Percentiles rank a stretch among this genome's conserved stretches.
Evolutionary conservation across 2,888 invertebrate species (phyloP).

Genomic region (Euproctis similis): DNA sequence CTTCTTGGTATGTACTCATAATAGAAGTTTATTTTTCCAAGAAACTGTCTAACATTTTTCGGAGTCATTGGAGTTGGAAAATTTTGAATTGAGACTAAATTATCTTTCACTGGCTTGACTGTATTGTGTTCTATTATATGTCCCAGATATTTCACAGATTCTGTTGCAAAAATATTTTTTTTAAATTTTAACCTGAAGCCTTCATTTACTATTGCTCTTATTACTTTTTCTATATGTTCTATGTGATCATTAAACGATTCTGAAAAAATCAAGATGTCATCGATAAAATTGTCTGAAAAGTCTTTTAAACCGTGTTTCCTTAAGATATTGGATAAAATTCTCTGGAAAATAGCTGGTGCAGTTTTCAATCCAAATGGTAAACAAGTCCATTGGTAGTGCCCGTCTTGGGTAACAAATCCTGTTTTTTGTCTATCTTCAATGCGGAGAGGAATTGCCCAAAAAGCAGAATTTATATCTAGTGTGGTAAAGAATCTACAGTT

Average conservation of each 20-base stretch:
- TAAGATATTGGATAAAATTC: slow-evolving; percentile 20
- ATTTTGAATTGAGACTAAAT: slow-evolving; percentile 10
- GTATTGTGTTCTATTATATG: slow-evolving; percentile 16
- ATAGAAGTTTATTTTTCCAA: too few relatives aligned
- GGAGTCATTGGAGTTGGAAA: not conserved
- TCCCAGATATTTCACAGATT: slow-evolving; percentile 13
- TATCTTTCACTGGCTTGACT: slow-evolving; percentile 7
- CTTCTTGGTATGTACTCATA: too few relatives aligned
- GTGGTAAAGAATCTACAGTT: slow-evolving; percentile 11
- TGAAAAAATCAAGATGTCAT: too few relatives aligned
- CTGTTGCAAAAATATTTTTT: too few relatives aligned
- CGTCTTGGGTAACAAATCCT: too few relatives aligned
- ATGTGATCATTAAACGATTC: slow-evolving; percentile 5
- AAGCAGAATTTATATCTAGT: slow-evolving; percentile 14
- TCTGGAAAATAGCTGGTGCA: too few relatives aligned
- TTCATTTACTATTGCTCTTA: too few relatives aligned
- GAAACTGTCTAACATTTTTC: not conserved
- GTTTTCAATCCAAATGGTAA: too few relatives aligned
- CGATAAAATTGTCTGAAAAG: slow-evolving; percentile 3
- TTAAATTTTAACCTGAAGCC: too few relatives aligned
- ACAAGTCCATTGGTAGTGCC: too few relatives aligned
- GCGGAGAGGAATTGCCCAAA: slow-evolving; percentile 37
- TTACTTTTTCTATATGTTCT: not conserved
- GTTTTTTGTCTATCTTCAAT: slow-evolving; percentile 32
- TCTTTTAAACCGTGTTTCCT: slow-evolving; percentile 2